A percentile compares a stretch with the other conserved stretches of the same genome.
Evolutionary conservation across 2,797 vertebrate genomes (phyloP).

Genomic region (Muraenolepis orangiensis): DNA sequence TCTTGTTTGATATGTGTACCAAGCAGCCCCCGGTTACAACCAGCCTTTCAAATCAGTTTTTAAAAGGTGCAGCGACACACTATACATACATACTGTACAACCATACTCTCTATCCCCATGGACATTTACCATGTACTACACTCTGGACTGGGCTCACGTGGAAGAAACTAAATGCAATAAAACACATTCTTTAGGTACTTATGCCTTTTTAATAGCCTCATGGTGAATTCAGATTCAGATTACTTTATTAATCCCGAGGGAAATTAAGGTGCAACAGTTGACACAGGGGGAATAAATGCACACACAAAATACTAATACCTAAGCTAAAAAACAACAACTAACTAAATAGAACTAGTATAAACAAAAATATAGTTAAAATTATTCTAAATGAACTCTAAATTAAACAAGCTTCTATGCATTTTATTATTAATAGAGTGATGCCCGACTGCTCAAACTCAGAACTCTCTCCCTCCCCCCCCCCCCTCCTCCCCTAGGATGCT

Average conservation of each 20-base stretch:
- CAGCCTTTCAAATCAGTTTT: background rate
- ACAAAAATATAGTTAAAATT: no score
- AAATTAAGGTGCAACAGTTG: no score
- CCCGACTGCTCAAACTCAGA: background rate
- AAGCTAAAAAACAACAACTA: no score
- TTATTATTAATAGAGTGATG: background rate
- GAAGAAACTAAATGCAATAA: background rate
- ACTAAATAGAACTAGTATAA: no score
- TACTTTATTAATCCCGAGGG: no score
- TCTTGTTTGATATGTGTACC: background rate
- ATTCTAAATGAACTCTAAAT: no score
- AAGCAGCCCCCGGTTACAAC: no score
- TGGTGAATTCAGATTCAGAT: no score
- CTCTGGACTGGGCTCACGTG: background rate
- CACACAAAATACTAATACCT: no score
- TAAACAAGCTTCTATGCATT: background rate
- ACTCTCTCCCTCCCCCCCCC: background rate
- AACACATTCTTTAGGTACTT: background rate
- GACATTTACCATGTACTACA: background rate
- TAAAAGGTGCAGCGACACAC: background rate
- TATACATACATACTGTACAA: background rate
- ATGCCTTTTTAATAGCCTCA: background rate
- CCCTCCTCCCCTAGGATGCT: conserved; percentile 28
- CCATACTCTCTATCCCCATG: background rate
- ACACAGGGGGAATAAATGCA: no score